Evolutionary conservation across 2,797 vertebrate species (phyloP), one percentile per base, ranked within the genome.

Genomic region (Adelosebastes latens): DNA sequence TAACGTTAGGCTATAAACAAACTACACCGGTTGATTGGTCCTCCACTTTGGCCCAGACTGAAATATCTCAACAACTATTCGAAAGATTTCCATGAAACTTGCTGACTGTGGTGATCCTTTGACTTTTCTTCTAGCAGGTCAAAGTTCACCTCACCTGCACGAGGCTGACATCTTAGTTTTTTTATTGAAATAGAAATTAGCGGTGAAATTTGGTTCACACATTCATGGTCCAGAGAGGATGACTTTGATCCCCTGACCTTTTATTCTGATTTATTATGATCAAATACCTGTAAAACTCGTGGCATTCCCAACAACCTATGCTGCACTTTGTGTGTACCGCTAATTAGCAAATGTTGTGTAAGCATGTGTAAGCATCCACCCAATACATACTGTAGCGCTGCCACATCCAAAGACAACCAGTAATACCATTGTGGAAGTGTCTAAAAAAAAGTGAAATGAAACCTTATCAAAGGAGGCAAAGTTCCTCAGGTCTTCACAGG

Each of bases 381-480:
- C 29, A 42, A 6, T 2, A 32, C 13, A n/a, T 12, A 52, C 42
- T 46, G 42, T 46, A n/a, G 7, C 14, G 42, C 6, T 20, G 29
- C 3, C 2, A 62, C 24, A 34, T 10, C 18, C 5, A 34, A 67
- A 63, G 14, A 25, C 4, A 70, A 36, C 16, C 8, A 31, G 27
- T 16, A 14, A n/a, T 9, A 39, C 2, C 0, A 22, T 1, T 8
- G 10, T 60, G 1, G 5, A 53, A 10, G 3, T 24, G 56, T 29
- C 3, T 11, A 49, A n/a, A 20, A 5, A 63, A 49, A 2, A 42
- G 20, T 59, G n/a, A 64, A 12, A 20, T 73, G 2, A 16, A 72
- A 98, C 97, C 97, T 97, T 96, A 39, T 98, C 96, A 55, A 96
- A 98, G 5, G 97, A 90, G 0, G 96, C 95, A 84, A 96, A 98